These are phyloP conservation scores for Ooceraea biroi DNA, from an alignment of 1,140 invertebrate genomes.

Conservation along the genomic window DNA sequence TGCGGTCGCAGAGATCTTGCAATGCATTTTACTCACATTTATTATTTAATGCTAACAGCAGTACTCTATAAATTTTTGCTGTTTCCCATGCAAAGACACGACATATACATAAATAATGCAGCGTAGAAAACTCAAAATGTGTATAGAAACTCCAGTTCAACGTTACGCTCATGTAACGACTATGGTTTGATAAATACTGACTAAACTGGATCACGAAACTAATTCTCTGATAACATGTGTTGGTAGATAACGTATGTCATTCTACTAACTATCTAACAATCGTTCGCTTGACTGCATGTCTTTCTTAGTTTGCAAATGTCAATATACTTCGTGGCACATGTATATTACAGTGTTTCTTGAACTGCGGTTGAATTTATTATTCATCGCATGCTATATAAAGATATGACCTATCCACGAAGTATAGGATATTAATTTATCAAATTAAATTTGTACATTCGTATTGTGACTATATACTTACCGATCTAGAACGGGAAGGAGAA, in stretches of 20 bases:
- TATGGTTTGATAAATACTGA: not conserved
- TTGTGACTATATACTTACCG: no score
- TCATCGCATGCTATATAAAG: not conserved
- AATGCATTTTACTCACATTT: not conserved
- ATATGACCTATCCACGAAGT: not conserved
- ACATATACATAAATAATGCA: no score
- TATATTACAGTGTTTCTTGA: not conserved
- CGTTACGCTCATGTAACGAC: not conserved
- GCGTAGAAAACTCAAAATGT: no score
- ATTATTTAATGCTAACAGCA: not conserved
- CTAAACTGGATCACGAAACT: conserved; percentile 20
- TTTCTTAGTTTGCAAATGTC: conserved; percentile 11
- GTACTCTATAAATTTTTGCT: no score
- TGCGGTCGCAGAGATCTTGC: not conserved
- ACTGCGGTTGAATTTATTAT: not conserved
- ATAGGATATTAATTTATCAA: no score
- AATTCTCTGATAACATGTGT: not conserved
- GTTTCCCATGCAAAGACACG: no score
- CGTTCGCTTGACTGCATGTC: conserved; percentile 11
- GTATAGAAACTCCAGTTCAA: no score
- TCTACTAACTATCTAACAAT: not conserved
- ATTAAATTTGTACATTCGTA: not conserved
- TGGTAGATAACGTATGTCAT: not conserved
- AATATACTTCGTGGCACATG: not conserved
- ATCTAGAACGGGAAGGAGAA: not conserved